Evolutionary conservation across 2,797 vertebrate species (phyloP), one percentile per base, ranked within the genome.

Genomic region (Alosa sapidissima): DNA sequence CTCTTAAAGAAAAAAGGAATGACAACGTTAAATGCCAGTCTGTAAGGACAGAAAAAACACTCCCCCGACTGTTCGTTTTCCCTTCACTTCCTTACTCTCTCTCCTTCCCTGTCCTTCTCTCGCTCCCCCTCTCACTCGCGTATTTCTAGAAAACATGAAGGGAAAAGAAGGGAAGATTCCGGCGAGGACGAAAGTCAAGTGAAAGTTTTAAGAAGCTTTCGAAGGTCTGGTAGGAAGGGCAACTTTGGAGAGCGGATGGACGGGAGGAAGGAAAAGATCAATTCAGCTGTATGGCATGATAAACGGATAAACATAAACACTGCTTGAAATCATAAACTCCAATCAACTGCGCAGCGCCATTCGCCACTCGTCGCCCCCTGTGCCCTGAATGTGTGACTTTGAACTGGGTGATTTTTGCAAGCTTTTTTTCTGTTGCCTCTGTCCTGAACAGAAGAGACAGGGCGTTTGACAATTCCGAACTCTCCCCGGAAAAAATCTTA

Each of bases 61-160:
- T 89, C 87, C 88, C 91, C 85, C 87, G 83, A 85, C 87, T 87
- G 83, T 83, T 87, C 86, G 58, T 87, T 88, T 83, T 83, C 84
- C 65, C 85, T 82, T 85, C 87, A 87, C 89, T 88, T 90, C 87
- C 91, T 88, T 84, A 89, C 88, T 24, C 52, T 84, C 47, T 84
- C 41, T 78, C 72, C 36, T 78, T 78, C 72, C 36, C 72, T 10
- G n/a, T 54, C 65, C 81, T 68, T 75, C 87, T 55, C 82, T 82
- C 84, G 47, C 47, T 83, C 84, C 62, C 83, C 62, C 84, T 82
- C 86, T 86, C 85, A 81, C 81, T 72, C 85, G 60, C 81, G 68
- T 85, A 88, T 86, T 89, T 90, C 81, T 62, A 90, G 88, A 93
- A 91, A 93, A 91, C 93, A 95, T 94, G 94, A 90, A 89, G 92